These are phyloP conservation scores for Melipona beecheii DNA, from an alignment of 2,888 invertebrate genomes.

Conservation along the genomic window DNA sequence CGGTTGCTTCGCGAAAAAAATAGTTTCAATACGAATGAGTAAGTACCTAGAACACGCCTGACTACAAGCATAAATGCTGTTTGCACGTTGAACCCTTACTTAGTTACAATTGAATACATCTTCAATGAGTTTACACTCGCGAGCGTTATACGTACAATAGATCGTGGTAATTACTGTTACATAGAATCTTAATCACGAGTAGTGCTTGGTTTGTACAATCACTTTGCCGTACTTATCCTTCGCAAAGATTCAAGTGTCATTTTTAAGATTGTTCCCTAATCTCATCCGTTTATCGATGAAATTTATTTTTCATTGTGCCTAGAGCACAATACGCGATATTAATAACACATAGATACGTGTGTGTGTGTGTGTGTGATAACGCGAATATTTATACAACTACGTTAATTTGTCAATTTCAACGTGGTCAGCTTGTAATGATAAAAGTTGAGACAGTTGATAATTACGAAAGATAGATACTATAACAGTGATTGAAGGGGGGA, in stretches of 20 bases:
- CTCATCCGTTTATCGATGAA: background rate
- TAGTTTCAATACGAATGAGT: slow-evolving; percentile 10
- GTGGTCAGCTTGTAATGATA: background rate
- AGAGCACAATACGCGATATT: background rate
- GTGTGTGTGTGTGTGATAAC: too few species aligned
- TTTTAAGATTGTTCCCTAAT: background rate
- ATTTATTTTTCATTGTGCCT: background rate
- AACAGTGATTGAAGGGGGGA: slow-evolving; percentile 35
- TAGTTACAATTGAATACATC: slow-evolving; percentile 48
- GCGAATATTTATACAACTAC: too few species aligned
- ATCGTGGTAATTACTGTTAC: slow-evolving; percentile 45
- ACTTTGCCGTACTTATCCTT: slow-evolving; percentile 7
- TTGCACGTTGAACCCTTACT: slow-evolving; percentile 42
- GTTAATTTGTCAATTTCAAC: background rate
- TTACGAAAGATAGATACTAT: background rate
- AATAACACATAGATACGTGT: background rate
- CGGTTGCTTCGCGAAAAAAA: background rate
- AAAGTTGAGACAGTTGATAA: background rate
- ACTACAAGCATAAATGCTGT: slow-evolving; percentile 33
- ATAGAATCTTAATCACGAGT: slow-evolving; percentile 25
- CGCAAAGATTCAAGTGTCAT: background rate
- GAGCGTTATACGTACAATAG: slow-evolving; percentile 44
- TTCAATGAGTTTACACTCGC: slow-evolving; percentile 51
- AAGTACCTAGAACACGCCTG: slow-evolving; percentile 4
- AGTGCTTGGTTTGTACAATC: slow-evolving; percentile 41